Base-by-base conservation (phyloP, 2,797 vertebrate genomes). In the Simalia tracyae region DNA sequence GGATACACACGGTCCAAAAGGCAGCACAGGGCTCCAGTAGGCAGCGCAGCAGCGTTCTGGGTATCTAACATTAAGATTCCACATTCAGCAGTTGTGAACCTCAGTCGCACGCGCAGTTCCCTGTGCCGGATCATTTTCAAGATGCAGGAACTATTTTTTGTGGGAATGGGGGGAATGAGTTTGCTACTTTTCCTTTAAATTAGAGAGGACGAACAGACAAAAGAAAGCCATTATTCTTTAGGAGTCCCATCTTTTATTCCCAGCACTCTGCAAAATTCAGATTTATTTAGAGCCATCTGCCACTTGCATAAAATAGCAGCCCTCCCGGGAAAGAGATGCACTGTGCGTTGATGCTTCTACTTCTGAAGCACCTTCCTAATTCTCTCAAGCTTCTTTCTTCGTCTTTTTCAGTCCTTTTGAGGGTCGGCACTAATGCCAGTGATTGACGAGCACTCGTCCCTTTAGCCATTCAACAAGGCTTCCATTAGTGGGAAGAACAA, bases 361-460 rank as follows among this genome's bases (percentile, higher is more conserved):
- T 61, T 28, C 54, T 89, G 89, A 60, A 86, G 66, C 28, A 7
- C 26, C 63, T 36, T 59, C n/a, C 56, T 86, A 91, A 50, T 60
- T 92, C 46, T 36, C 93, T 86, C 46, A 90, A 94, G 59, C 0
- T 0, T 87, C 87, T 46, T 11, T 93, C 64, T 2, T 88, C 11
- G 4, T 64, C 6, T 76, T 92, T 92, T 92, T 60, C 86, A 89
- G 92, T 26, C 36, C 60, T 94, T 93, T 56, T 66, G 84, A 6
- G 12, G 68, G 46, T 92, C 93, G 93, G 57, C 42, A 54, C 31
- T 93, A 31, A 14, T 93, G 89, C 31, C 42, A 76, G 14, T 46
- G 94, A 86, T 17, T 84, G 89, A 95, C 96, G 61, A 92, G 93
- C 19, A 46, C 8, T 81, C 36, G 24, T 36, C 36, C 19, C 17